Evolutionary conservation across 2,797 vertebrate species (phyloP).

Genomic region (Enteromius argenteus): DNA sequence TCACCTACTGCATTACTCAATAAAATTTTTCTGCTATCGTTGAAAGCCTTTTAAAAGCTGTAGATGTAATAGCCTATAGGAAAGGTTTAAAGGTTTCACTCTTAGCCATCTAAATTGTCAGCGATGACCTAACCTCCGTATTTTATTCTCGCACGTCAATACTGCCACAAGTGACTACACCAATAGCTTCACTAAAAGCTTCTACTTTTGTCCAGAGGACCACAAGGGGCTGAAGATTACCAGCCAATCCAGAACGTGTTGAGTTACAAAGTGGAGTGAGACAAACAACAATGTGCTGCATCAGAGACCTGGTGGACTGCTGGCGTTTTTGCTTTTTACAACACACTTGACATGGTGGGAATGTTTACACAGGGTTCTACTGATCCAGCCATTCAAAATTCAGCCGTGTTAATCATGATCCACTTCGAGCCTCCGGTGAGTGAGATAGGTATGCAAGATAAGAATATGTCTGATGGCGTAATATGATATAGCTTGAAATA

Average conservation of each 20-base stretch:
- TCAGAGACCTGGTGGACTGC: slow-evolving; percentile 10
- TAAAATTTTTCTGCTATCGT: neutral
- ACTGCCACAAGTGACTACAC: slow-evolving; percentile 19
- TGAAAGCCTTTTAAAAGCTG: neutral
- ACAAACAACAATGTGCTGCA: slow-evolving; percentile 38
- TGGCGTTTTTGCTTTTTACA: slow-evolving; percentile 40
- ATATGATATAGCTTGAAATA: slow-evolving; percentile 28
- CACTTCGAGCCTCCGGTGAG: neutral
- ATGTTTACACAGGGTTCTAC: slow-evolving; percentile 51
- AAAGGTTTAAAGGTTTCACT: neutral
- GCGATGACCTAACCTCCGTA: slow-evolving; percentile 5
- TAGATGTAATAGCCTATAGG: neutral
- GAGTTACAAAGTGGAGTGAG: slow-evolving; percentile 38
- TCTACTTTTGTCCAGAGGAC: slow-evolving; percentile 34
- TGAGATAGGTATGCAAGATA: slow-evolving; percentile 40
- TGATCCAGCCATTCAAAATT: slow-evolving; percentile 46
- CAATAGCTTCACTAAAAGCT: slow-evolving; percentile 38
- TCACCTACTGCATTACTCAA: neutral
- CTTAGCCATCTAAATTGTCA: neutral
- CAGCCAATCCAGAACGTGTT: slow-evolving; percentile 18
- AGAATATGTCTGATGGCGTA: slow-evolving; percentile 13
- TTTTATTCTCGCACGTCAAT: slow-evolving; percentile 35
- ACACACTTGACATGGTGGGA: slow-evolving; percentile 20
- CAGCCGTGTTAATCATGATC: slow-evolving; percentile 44
- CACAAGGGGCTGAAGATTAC: slow-evolving; percentile 37